phyloP scores from a whole-genome alignment of 2,888 invertebrate species.

The Aporophyla lueneburgensis region DNA sequence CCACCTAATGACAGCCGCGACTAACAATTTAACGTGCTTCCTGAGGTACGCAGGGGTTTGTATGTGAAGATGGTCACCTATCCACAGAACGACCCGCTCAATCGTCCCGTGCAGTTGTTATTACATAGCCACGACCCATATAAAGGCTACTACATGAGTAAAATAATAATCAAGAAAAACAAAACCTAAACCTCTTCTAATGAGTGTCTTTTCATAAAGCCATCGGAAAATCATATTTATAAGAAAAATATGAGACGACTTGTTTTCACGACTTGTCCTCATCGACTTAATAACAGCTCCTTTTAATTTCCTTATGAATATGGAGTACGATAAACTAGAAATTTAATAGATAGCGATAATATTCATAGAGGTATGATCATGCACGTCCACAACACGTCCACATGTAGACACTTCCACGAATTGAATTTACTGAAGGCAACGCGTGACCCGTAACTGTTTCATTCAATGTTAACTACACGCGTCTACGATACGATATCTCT shows the following conservation, averaged over 20 bases:
- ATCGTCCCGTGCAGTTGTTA: too few species aligned
- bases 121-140: too few species aligned
- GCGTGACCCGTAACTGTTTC: conserved; percentile 63
- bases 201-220: not conserved
- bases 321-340: conserved; percentile 56
- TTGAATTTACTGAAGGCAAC: conserved; percentile 66
- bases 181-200: not conserved
- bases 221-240: not conserved
- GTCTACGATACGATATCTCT: conserved; percentile 49
- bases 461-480: conserved; percentile 47
- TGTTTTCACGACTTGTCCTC: conserved; percentile 37
- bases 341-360: conserved; percentile 57
- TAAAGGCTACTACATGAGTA: not conserved
- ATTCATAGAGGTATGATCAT: conserved; percentile 61
- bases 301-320: conserved; percentile 62
- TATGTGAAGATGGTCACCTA: too few species aligned
- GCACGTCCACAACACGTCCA: conserved; percentile 63
- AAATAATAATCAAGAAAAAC: conserved; percentile 1
- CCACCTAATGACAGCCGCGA: too few species aligned
- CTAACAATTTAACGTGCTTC: too few species aligned
- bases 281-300: conserved; percentile 36
- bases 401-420: conserved; percentile 67
- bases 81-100: too few species aligned
- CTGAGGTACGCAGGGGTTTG: too few species aligned
- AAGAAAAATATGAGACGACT: conserved; percentile 29